Conservation (phyloP, 2,113 vertebrate genomes). For the Psammodynastes pulverulentus region DNA sequence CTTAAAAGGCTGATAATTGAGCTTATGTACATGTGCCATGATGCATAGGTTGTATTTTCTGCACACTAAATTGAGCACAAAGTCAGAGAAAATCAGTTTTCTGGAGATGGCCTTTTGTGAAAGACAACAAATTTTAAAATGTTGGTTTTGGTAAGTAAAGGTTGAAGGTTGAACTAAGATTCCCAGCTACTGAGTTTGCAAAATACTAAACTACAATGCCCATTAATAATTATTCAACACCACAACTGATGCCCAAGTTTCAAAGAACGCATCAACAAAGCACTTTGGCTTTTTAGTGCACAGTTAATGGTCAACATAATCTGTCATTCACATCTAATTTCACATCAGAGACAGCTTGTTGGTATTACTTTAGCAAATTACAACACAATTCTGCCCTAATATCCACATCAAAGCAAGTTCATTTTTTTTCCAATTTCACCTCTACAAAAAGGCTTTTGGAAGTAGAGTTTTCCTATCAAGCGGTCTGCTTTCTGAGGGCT, state of each 20-base stretch:
- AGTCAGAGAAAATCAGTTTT: slow-evolving; percentile 17
- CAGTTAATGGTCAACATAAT: background rate
- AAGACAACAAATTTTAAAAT: slow-evolving; percentile 44
- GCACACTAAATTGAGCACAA: slow-evolving; percentile 2
- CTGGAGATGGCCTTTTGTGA: slow-evolving; percentile 5
- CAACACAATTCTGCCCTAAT: background rate
- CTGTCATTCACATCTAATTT: background rate
- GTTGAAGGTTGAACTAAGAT: background rate
- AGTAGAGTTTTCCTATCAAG: background rate
- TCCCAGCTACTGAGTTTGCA: slow-evolving; percentile 5
- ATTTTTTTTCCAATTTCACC: background rate
- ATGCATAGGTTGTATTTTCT: slow-evolving; percentile 5
- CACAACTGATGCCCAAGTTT: background rate
- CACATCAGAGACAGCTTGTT: background rate
- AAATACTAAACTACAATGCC: slow-evolving; percentile 23
- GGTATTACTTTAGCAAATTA: background rate
- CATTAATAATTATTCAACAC: background rate
- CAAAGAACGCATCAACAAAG: background rate
- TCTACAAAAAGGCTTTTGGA: slow-evolving; percentile 13
- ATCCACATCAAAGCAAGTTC: background rate
- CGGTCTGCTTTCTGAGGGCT: background rate
- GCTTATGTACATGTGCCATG: background rate
- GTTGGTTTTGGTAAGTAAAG: background rate
- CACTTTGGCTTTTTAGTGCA: background rate
- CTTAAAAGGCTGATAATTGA: background rate